A percentile compares a stretch with the other conserved stretches of the same genome.
Conservation (phyloP, 2,888 invertebrate species). For the Metacarcinus magister region DNA sequence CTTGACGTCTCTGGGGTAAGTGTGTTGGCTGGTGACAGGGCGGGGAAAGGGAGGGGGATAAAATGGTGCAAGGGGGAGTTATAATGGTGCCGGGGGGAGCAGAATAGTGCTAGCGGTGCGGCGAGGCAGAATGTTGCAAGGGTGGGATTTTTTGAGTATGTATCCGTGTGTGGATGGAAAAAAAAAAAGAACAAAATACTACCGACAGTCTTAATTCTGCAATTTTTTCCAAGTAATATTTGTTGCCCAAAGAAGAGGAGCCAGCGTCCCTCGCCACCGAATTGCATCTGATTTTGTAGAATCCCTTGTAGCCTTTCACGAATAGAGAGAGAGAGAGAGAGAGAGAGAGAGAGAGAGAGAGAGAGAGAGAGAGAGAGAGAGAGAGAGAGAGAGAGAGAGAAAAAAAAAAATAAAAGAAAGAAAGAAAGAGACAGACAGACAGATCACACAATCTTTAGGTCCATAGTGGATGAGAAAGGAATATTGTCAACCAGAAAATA, state of each 20-base stretch:
- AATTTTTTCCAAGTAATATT: neutral
- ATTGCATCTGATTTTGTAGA: neutral
- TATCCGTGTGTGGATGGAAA: neutral
- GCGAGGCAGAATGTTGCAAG: neutral
- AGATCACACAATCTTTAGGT: neutral
- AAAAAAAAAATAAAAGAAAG: neutral
- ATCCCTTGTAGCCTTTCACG: no score
- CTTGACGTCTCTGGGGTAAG: conserved; percentile 15
- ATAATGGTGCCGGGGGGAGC: neutral
- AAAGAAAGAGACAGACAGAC: neutral
- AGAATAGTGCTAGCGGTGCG: neutral
- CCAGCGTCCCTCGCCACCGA: neutral
- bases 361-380: neutral
- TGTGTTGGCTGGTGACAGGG: neutral
- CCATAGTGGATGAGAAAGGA: neutral
- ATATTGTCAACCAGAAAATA: neutral
- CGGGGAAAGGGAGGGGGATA: neutral
- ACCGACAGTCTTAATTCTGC: neutral
- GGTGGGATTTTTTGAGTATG: neutral
- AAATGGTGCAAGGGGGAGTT: neutral
- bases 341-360: neutral
- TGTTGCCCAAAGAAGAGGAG: neutral
- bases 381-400: neutral
- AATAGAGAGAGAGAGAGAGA: neutral
- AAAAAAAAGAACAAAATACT: neutral